Evolutionary conservation across 2,113 vertebrate genomes (phyloP).

Genomic region (Paedocypris sp.): DNA sequence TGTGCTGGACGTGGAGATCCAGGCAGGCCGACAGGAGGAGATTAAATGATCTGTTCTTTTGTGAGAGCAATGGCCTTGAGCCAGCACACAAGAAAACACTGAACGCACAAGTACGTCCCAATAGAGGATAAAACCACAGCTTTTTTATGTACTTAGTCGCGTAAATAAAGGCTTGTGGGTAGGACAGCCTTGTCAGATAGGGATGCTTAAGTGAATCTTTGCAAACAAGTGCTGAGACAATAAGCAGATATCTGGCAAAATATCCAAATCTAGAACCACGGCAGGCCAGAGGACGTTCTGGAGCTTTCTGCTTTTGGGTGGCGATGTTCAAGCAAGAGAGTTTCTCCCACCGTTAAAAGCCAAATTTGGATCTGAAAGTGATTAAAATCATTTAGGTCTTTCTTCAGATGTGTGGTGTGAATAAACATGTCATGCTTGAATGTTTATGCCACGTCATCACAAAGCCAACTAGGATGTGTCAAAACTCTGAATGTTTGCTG

Average conservation of each 20-base stretch:
- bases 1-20: slow-evolving; percentile 21
- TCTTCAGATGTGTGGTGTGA: neutral
- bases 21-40: slow-evolving; percentile 17
- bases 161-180: slow-evolving; percentile 10
- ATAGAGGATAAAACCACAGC: neutral
- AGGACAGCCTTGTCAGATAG: neutral
- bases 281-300: slow-evolving; percentile 11
- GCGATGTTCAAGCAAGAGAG: neutral
- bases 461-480: neutral
- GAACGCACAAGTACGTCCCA: neutral
- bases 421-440: neutral
- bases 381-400: neutral
- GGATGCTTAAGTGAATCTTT: neutral
- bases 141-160: neutral
- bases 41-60: slow-evolving; percentile 25
- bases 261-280: neutral
- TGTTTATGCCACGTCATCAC: neutral
- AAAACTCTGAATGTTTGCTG: neutral
- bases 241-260: neutral
- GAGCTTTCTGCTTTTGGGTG: too few relatives aligned
- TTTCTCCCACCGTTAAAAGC: slow-evolving; percentile 6
- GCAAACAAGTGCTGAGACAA: neutral
- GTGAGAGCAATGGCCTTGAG: slow-evolving; percentile 9
- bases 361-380: neutral
- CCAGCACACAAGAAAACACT: slow-evolving; percentile 1